Evolutionary conservation across 2,797 vertebrate genomes (phyloP).

Genomic region (Enoplosus armatus): DNA sequence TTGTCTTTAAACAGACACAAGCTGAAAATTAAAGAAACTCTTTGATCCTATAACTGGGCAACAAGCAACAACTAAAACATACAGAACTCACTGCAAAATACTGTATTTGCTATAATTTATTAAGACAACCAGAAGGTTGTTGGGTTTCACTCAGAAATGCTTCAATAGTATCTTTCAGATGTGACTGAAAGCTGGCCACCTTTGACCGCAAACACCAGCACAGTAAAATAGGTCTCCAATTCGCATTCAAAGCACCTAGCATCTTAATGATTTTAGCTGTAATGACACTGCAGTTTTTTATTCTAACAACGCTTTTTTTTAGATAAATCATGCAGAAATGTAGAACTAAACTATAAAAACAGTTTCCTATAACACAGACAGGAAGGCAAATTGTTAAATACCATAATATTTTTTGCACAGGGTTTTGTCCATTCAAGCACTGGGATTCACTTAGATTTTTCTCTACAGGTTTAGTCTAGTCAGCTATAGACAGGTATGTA

Average conservation of each 20-base stretch:
- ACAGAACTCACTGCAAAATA: not conserved
- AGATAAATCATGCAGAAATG: not conserved
- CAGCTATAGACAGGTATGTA: not conserved
- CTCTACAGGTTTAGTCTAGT: not conserved
- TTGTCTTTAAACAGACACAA: not conserved
- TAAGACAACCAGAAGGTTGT: not conserved
- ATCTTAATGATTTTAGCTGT: not conserved
- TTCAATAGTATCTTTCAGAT: not conserved
- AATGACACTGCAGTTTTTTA: conserved; percentile 10
- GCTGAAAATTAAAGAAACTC: not conserved
- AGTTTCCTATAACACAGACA: not conserved
- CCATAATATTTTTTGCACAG: not conserved
- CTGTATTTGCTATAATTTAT: not conserved
- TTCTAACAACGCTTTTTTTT: not conserved
- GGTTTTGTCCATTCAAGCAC: not conserved
- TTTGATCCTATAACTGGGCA: not conserved
- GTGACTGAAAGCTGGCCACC: not conserved
- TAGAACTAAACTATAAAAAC: not conserved
- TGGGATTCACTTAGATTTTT: not conserved
- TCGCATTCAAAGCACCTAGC: not conserved
- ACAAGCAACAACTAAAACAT: not conserved
- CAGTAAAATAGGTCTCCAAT: not conserved
- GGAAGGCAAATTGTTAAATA: not conserved
- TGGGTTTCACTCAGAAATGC: not conserved
- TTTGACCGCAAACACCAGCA: not conserved